phyloP scores from a whole-genome alignment of 2,797 vertebrate genomes.

The Scyliorhinus canicula region DNA sequence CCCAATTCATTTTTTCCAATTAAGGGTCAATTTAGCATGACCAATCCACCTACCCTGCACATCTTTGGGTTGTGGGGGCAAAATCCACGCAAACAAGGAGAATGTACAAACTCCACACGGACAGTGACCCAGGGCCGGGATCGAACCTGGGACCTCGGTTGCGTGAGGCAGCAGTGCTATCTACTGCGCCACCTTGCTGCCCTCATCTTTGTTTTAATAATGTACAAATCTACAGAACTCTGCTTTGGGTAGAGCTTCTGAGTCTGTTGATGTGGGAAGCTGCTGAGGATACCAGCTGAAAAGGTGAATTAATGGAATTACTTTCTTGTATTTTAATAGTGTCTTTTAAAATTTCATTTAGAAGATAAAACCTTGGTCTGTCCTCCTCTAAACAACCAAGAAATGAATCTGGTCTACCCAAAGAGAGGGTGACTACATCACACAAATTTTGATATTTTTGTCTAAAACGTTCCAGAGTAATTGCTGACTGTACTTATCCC shows the following conservation, averaged over 20 bases:
- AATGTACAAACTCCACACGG: too few species aligned
- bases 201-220: background rate
- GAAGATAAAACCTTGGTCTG: slow-evolving; percentile 35
- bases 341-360: slow-evolving; percentile 38
- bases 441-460: background rate
- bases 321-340: background rate
- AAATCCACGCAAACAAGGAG: too few species aligned
- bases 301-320: background rate
- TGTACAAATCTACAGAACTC: background rate
- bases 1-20: too few species aligned
- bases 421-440: background rate
- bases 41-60: too few species aligned
- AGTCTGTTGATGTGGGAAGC: background rate
- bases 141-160: too few species aligned
- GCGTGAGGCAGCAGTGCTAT: too few species aligned
- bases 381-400: background rate
- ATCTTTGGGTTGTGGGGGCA: too few species aligned
- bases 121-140: too few species aligned
- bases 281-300: background rate
- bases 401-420: background rate
- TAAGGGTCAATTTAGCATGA: too few species aligned
- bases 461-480: background rate
- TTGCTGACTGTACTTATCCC: background rate
- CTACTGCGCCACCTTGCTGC: too few species aligned
- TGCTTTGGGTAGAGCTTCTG: background rate